These are phyloP conservation scores for Acropora yongei DNA, from an alignment of 64 coral and sea anemone species.

Conservation along the genomic window DNA sequence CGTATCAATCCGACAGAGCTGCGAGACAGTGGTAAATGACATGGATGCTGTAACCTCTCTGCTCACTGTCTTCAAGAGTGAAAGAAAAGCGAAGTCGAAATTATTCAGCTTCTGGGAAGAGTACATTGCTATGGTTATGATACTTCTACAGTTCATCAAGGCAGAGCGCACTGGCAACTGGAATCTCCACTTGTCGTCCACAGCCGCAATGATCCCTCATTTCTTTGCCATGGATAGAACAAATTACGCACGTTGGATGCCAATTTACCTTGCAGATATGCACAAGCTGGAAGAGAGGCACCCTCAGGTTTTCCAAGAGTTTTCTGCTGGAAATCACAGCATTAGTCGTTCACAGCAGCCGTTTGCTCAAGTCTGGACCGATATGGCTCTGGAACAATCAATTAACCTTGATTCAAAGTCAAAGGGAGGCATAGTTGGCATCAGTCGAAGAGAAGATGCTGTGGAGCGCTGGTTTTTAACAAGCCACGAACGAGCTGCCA, in stretches of 20 bases:
- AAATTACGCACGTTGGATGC: too few relatives aligned
- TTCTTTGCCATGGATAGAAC: too few relatives aligned
- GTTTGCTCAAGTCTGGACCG: constrained; percentile 3
- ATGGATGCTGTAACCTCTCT: too few relatives aligned
- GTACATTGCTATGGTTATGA: constrained; percentile 38
- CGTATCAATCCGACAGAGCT: too few relatives aligned
- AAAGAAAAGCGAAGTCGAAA: constrained; percentile 4
- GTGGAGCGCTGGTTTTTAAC: background rate
- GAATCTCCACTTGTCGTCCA: too few relatives aligned
- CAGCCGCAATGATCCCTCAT: too few relatives aligned
- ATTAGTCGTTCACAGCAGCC: background rate
- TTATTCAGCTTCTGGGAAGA: constrained; percentile 27
- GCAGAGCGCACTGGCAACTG: too few relatives aligned
- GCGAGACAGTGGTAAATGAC: too few relatives aligned
- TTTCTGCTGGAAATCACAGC: background rate
- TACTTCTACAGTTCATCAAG: constrained; percentile 35
- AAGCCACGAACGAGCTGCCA: background rate
- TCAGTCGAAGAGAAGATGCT: constrained; percentile 1
- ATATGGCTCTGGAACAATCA: background rate
- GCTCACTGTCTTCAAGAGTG: too few relatives aligned
- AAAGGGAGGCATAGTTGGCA: constrained; percentile 34
- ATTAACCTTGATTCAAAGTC: constrained; percentile 23
- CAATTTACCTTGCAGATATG: too few relatives aligned
- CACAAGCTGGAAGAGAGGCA: too few relatives aligned
- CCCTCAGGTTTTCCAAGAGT: too few relatives aligned